Base-by-base conservation (phyloP, 2,113 vertebrate species). In the Pterocles burchelli region DNA sequence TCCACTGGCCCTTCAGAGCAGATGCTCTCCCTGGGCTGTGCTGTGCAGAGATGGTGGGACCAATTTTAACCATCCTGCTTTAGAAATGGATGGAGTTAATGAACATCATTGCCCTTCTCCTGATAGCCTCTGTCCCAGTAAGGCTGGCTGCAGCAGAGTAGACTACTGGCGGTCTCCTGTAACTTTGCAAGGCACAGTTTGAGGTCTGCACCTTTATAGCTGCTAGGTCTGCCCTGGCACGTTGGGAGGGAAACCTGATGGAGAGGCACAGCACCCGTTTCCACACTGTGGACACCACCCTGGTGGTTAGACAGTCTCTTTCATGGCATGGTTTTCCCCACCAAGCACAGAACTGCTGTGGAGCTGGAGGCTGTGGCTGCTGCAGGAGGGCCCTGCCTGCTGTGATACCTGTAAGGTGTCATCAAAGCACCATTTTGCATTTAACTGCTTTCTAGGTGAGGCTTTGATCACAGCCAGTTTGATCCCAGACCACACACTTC, bases 381-480 rank as follows among this genome's bases (percentile, higher is more conserved):
- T 65, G 16, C 7, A 5, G 7, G 19, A 45, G 46, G 18, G 14
- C 16, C 52, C 71, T 67, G 43, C 41, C 29, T 54, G 59, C 48
- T 74, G 45, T 57, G 58, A 33, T 34, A 17, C 57, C 3, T 7
- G 52, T 21, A 81, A 51, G 28, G 15, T 25, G 46, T 38, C 68
- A 61, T 75, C 93, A 92, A 84, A 92, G 45, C 68, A 61, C 41
- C 34, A 9, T 66, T 57, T 74, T 1, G 0, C 38, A 63, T 73
- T 66, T 67, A 88, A 54, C 4, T 2, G 24, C 61, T 55, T 93
- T 73, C 65, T 21, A 36, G 41, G 58, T 45, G 68, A 87, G n/a
- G 33, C 94, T 94, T 95, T 94, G 89, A 92, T 95, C 65, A 36
- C 70, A 87, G 57, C 2, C 34, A 20, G 43, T 87, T 89, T 93